Base-by-base conservation (phyloP, 1,140 invertebrate genomes). In the Bombus impatiens region DNA sequence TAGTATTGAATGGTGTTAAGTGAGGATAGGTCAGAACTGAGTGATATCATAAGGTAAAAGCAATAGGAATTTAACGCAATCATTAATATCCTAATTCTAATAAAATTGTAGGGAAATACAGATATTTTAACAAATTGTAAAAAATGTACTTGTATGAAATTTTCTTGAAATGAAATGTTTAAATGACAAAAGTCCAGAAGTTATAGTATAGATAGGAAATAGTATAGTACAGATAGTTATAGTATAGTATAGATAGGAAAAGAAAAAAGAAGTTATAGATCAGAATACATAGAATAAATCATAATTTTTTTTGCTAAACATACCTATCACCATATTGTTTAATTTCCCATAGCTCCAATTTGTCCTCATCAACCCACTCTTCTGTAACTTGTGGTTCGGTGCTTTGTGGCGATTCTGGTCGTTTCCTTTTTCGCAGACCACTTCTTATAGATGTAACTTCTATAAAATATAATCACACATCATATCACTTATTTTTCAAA, bases 301-400 rank as follows among this genome's bases (percentile, higher is more conserved):
- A 35, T 32, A 25, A 37, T 37, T 25, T 37, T 10, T 68, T 32
- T 76, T 10, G n/a, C 10, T 22, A n/a, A 80, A 53, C 57, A 82
- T 96, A 96, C 95, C 97, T 98, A 94, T 99, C 99, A 57, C 98
- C 98, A 94, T 99, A 99, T 89, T 98, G 98, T 92, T 98, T 98
- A 67, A 99, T 99, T 95, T 99, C 99, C 98, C 99, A 99, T 1
- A 99, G 93, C 94, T 99, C 99, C 37, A 99, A 94, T 92, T 98
- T 98, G 91, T 99, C 98, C 95, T 99, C 99, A 86, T 99, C 98
- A 1, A 99, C 97, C 99, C 99, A 99, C 92, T 98, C 97, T 94
- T 99, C 99, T 12, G 97, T 97, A 13, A 99, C 97, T 95, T 98
- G 97, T 2, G 98, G 98, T 91, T 98, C 98, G 15, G 97, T 98